phyloP scores from a whole-genome alignment of 37 sponge, comb jelly and placozoan genomes.

The Cladorhizidae sp. region DNA sequence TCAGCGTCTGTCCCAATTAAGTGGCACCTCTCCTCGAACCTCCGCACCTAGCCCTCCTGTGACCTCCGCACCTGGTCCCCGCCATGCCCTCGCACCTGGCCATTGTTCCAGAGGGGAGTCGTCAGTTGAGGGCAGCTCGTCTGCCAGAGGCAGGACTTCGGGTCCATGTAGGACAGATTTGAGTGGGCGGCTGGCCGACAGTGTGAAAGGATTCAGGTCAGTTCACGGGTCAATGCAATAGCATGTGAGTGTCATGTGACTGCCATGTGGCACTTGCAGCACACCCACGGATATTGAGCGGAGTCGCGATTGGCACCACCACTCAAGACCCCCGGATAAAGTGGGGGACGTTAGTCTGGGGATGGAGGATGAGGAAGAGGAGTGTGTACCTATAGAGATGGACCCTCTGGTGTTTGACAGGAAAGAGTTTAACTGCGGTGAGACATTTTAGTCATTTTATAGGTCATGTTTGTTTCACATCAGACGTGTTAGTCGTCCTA shows the following conservation, averaged over 20 bases:
- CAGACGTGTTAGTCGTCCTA: too few species aligned
- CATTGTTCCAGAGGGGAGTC: not conserved
- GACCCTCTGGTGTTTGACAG: slow-evolving; percentile 65
- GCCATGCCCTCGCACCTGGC: too few species aligned
- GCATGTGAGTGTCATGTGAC: not conserved
- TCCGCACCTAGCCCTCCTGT: not conserved
- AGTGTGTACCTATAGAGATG: not conserved
- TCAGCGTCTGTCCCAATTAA: slow-evolving; percentile 55
- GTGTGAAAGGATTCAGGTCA: not conserved
- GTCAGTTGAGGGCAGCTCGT: not conserved
- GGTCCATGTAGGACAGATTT: too few species aligned
- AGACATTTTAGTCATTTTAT: too few species aligned
- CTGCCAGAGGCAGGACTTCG: too few species aligned
- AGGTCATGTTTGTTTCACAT: too few species aligned
- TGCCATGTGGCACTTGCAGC: not conserved
- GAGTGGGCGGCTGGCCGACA: slow-evolving; percentile 2
- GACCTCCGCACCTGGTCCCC: slow-evolving; percentile 4
- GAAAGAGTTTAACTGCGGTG: slow-evolving; percentile 67
- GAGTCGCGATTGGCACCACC: not conserved
- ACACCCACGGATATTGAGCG: not conserved
- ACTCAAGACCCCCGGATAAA: not conserved
- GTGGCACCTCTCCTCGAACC: not conserved
- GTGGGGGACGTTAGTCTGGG: not conserved
- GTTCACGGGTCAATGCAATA: too few species aligned
- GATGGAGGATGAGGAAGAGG: slow-evolving; percentile 38